phyloP scores from a whole-genome alignment of 2,113 vertebrate species.

The Cyanoramphus novaezelandiae region DNA sequence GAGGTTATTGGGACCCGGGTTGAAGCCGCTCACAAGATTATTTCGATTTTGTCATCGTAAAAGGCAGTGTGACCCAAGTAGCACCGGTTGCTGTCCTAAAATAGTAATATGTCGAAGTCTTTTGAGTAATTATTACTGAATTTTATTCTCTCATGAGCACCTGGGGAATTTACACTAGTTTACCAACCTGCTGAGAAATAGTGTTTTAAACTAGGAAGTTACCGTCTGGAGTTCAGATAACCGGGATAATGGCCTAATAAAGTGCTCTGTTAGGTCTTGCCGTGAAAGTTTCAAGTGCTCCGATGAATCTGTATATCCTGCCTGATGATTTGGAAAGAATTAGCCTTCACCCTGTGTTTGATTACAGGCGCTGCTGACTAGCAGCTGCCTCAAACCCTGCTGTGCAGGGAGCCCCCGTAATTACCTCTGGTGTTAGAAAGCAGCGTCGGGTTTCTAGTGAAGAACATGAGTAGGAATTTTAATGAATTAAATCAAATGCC shows the following conservation, averaged over 20 bases:
- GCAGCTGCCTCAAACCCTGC: background rate
- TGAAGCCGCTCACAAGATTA: rapidly evolving
- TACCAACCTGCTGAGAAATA: background rate
- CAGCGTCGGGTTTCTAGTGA: background rate
- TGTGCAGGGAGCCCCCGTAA: background rate
- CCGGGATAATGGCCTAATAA: background rate
- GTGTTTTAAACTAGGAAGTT: background rate
- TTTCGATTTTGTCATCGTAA: background rate
- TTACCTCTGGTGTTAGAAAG: background rate
- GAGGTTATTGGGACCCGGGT: rapidly evolving
- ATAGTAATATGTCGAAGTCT: background rate
- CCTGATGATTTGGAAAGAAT: background rate
- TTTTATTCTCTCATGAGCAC: background rate
- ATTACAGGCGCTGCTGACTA: background rate
- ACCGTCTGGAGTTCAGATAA: background rate
- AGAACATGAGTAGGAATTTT: background rate
- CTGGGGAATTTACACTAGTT: background rate
- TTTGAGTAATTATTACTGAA: background rate
- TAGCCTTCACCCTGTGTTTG: background rate
- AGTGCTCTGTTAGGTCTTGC: background rate
- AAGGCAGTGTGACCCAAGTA: background rate
- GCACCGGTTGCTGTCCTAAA: background rate
- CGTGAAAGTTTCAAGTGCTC: background rate
- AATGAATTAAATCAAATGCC: background rate
- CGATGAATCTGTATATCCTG: background rate